Conservation (phyloP, 2,888 invertebrate genomes). For the Harpalus rubripes region DNA sequence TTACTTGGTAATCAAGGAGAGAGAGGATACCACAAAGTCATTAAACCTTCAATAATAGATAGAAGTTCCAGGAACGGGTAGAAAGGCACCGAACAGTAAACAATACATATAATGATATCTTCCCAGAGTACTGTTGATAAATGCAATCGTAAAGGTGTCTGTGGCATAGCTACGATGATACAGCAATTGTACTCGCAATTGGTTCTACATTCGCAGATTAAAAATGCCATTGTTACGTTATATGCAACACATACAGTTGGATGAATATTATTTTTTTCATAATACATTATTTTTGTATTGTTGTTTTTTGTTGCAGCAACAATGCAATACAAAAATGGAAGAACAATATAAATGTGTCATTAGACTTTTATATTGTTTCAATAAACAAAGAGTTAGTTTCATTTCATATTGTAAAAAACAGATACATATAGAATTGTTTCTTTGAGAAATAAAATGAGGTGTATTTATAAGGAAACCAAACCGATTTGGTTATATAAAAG, state of each 20-base stretch:
- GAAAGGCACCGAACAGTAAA: constrained; percentile 52
- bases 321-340: background rate
- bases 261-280: background rate
- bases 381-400: background rate
- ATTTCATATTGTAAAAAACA: too few species aligned
- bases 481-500: too few species aligned
- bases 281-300: background rate
- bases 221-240: constrained; percentile 4
- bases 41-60: constrained; percentile 23
- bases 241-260: background rate
- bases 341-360: background rate
- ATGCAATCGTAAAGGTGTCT: constrained; percentile 46
- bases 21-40: constrained; percentile 10
- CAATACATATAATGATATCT: constrained; percentile 55
- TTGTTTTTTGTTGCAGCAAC: background rate
- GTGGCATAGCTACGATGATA: background rate
- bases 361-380: background rate
- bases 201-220: constrained; percentile 16
- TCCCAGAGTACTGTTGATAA: constrained; percentile 48
- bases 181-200: background rate
- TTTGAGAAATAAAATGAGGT: too few species aligned
- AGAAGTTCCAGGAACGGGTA: constrained; percentile 22
- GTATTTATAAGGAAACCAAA: too few species aligned
- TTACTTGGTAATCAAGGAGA: background rate
- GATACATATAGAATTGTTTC: too few species aligned